phyloP scores from a whole-genome alignment of 2,797 vertebrate genomes.

The Sebastes umbrosus region DNA sequence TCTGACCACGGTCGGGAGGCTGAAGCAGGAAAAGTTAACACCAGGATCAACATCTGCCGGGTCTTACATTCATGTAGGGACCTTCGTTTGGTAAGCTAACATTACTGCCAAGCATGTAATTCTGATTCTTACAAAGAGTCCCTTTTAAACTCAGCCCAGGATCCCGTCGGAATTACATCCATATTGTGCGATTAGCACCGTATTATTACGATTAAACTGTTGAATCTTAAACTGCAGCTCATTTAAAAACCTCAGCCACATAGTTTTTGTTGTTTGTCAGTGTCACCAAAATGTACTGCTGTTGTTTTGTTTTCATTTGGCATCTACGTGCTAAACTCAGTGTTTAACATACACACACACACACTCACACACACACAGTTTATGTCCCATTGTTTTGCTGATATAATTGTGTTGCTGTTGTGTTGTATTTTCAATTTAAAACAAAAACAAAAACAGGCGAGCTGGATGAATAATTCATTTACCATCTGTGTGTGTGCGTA shows the following conservation, averaged over 20 bases:
- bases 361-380: slow-evolving; percentile 4
- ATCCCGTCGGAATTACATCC: background rate
- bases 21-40: too few species aligned
- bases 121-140: too few species aligned
- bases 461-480: slow-evolving; percentile 62
- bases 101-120: too few species aligned
- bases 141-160: background rate
- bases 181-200: background rate
- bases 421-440: slow-evolving; percentile 53
- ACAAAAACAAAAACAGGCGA: slow-evolving; percentile 44
- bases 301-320: slow-evolving; percentile 35
- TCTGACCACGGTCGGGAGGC: too few species aligned
- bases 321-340: slow-evolving; percentile 3
- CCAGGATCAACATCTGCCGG: too few species aligned
- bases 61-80: too few species aligned
- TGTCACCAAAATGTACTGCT: slow-evolving; percentile 16
- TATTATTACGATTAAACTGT: background rate
- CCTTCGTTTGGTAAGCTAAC: too few species aligned
- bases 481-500: background rate
- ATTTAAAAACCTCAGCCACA: background rate
- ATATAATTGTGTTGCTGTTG: slow-evolving; percentile 43
- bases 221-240: background rate
- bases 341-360: background rate
- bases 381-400: slow-evolving; percentile 24
- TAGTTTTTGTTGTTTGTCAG: background rate